Conservation (phyloP, 35 echinoderm and acorn worm species). For the Ophiothrix spiculata region DNA sequence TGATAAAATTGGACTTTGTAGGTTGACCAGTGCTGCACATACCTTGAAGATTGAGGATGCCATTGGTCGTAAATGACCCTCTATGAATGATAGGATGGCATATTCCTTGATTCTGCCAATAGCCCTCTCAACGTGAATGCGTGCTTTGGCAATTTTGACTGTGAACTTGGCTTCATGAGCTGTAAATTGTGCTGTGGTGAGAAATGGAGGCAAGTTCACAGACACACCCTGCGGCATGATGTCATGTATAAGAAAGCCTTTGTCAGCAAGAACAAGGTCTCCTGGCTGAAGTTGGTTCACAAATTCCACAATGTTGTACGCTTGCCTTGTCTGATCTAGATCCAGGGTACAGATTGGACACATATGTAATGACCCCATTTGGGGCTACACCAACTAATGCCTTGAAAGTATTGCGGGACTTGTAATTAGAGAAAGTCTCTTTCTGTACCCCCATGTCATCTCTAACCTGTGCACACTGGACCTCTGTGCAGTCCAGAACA, state of each 20-base stretch:
- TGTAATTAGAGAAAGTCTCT: constrained; percentile 10
- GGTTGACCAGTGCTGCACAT: constrained; percentile 13
- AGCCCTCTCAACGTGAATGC: constrained; percentile 42
- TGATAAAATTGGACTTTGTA: constrained; percentile 3
- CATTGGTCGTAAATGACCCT: background rate
- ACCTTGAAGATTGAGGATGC: background rate
- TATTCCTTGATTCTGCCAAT: constrained; percentile 27
- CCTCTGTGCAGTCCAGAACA: background rate
- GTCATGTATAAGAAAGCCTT: constrained; percentile 38
- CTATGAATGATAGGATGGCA: background rate
- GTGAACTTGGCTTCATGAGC: constrained; percentile 3
- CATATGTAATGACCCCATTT: constrained; percentile 45
- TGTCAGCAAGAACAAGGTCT: constrained; percentile 41
- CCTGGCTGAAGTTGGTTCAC: constrained; percentile 15
- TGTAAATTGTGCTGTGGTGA: constrained; percentile 10
- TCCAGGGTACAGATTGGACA: constrained; percentile 24
- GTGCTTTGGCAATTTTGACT: constrained; percentile 11
- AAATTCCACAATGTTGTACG: constrained; percentile 21
- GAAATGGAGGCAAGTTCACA: constrained; percentile 39
- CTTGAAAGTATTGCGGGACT: constrained; percentile 42
- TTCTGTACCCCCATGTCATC: constrained; percentile 14
- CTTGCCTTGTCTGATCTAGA: constrained; percentile 36
- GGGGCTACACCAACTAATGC: constrained; percentile 32
- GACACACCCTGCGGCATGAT: constrained; percentile 31
- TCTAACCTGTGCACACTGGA: constrained; percentile 2